Conservation (phyloP, 2,797 vertebrate genomes). For the Gobio occitaniae region DNA sequence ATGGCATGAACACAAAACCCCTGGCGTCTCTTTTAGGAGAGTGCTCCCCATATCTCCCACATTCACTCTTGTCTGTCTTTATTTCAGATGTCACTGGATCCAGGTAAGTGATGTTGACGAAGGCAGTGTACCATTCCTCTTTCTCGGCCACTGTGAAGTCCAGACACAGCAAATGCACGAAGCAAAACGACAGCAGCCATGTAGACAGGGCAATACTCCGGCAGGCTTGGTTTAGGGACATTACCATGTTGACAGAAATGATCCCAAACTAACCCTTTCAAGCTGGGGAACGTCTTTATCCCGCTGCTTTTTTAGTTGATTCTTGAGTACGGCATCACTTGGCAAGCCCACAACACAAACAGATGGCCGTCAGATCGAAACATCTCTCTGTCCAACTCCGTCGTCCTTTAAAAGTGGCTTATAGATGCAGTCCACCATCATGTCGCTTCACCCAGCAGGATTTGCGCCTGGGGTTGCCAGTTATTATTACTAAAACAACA, state of each 20-base stretch:
- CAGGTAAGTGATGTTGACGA: slow-evolving; percentile 94
- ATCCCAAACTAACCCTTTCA: background rate
- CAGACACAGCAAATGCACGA: slow-evolving; percentile 94
- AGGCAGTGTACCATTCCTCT: slow-evolving; percentile 99
- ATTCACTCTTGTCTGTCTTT: slow-evolving; percentile 90
- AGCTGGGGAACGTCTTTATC: background rate
- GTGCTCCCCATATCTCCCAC: slow-evolving; percentile 95
- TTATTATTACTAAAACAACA: background rate
- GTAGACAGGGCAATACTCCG: slow-evolving; percentile 96
- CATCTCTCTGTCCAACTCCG: background rate
- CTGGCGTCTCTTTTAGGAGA: slow-evolving; percentile 92
- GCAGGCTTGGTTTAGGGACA: slow-evolving; percentile 90
- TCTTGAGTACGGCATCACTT: background rate
- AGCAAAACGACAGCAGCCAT: slow-evolving; percentile 96
- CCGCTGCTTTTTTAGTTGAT: too few relatives aligned
- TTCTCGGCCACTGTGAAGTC: slow-evolving; percentile 98
- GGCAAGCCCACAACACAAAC: background rate
- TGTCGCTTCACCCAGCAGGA: slow-evolving; percentile 16
- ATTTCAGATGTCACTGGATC: slow-evolving; percentile 84
- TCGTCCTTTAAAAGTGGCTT: slow-evolving; percentile 27
- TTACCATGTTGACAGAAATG: slow-evolving; percentile 76
- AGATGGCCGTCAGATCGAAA: background rate
- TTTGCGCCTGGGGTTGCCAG: slow-evolving; percentile 42
- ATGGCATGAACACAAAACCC: slow-evolving; percentile 85
- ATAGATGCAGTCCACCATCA: slow-evolving; percentile 28